phyloP scores from a whole-genome alignment of 2,113 vertebrate genomes.

The Neolamprologus longior region DNA sequence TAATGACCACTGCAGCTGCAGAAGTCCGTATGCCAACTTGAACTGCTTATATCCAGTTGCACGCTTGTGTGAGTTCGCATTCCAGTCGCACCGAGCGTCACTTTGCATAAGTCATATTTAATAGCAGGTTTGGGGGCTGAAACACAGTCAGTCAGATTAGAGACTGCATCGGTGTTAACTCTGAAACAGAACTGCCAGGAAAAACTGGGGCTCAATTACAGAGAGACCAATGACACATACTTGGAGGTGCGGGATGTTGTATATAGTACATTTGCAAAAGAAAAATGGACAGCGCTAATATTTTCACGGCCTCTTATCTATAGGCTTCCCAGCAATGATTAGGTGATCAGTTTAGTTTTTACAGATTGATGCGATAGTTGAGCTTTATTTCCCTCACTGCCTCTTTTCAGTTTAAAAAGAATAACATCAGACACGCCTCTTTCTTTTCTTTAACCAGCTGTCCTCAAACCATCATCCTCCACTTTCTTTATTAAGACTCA shows the following conservation, averaged over 20 bases:
- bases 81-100: background rate
- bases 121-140: background rate
- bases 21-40: background rate
- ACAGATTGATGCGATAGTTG: background rate
- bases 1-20: constrained; percentile 1
- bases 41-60: background rate
- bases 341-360: background rate
- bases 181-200: background rate
- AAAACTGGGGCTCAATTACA: background rate
- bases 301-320: background rate
- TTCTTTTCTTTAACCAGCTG: background rate
- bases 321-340: background rate
- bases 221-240: background rate
- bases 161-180: background rate
- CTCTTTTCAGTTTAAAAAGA: background rate
- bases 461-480: background rate
- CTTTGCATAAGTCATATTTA: constrained; percentile 23
- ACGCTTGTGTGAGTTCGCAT: background rate
- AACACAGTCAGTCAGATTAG: background rate
- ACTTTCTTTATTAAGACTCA: background rate
- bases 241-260: background rate
- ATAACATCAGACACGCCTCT: background rate
- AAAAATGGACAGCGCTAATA: background rate
- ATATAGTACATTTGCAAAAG: background rate
- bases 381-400: background rate